Base-by-base conservation (phyloP, 2,888 invertebrate species). In the Zhuqinia jingwanae region DNA sequence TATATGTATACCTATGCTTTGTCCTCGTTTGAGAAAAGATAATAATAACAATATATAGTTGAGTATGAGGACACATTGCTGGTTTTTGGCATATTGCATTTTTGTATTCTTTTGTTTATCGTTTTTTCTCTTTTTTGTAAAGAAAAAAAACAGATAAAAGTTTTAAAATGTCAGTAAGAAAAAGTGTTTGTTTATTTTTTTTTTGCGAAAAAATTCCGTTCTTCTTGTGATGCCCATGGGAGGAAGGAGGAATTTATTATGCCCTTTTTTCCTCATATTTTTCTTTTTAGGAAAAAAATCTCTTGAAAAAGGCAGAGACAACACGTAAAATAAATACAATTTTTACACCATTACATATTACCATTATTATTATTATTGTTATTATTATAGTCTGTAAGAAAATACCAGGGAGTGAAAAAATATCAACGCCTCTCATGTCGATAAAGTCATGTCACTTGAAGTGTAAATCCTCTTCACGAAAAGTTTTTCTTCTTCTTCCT, bases 401-500 rank as follows among this genome's bases (percentile, higher is more conserved):
- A 36, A 42, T 3, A 36, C n/a, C 22, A 25, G 1, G 11, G 25
- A n/a, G n/a, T n/a, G n/a, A n/a, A n/a, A n/a, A n/a, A n/a, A n/a
- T n/a, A n/a, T n/a, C n/a, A n/a, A n/a, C n/a, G n/a, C n/a, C n/a
- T n/a, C 65, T 65, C 30, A 30, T 65, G 65, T 65, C 65, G 65
- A 65, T 65, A 65, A 65, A 65, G 65, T 36, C 65, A n/a, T 65
- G 65, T 65, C 65, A 65, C 17, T 65, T 30, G 17, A 11, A 65
- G 65, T 65, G 65, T 65, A 65, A 65, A 65, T 65, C 65, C 65
- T 60, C 25, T 65, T 65, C 65, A 65, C 25, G n/a, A n/a, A n/a
- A n/a, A n/a, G n/a, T 65, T 65, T 65, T 65, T 22, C 65, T n/a
- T n/a, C 65, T 20, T 5, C n/a, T 58, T 53, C 6, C 58, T 27